Conservation (phyloP, 2,888 invertebrate genomes). For the Parnassius mnemosyne region DNA sequence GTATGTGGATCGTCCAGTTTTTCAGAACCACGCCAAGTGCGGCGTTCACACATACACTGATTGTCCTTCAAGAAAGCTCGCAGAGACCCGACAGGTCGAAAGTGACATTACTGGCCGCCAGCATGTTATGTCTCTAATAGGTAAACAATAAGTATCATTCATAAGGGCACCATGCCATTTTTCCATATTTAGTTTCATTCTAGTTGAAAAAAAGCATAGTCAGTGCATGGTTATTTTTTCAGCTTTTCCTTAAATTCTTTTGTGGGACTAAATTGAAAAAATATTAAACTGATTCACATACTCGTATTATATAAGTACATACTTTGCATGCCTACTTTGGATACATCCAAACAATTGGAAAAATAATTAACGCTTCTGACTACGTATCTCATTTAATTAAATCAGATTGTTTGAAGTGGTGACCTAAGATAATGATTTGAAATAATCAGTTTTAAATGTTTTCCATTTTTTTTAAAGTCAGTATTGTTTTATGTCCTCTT, state of each 20-base stretch:
- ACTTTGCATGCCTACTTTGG: too few relatives aligned
- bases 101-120: constrained; percentile 71
- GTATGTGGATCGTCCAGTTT: constrained; percentile 81
- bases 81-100: constrained; percentile 72
- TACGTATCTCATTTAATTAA: background rate
- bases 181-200: constrained; percentile 51
- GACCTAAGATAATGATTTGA: constrained; percentile 32
- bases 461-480: constrained; percentile 9
- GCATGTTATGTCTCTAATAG: constrained; percentile 75
- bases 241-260: constrained; percentile 27
- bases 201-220: constrained; percentile 40
- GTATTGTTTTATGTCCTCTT: constrained; percentile 17
- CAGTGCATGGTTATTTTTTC: constrained; percentile 65
- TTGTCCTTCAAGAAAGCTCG: constrained; percentile 57
- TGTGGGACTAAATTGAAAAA: background rate
- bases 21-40: constrained; percentile 78
- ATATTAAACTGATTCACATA: too few relatives aligned
- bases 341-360: constrained; percentile 1
- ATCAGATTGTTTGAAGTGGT: background rate
- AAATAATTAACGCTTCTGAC: constrained; percentile 15
- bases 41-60: constrained; percentile 68
- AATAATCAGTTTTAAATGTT: constrained; percentile 26
- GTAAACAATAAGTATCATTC: constrained; percentile 81
- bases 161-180: constrained; percentile 70
- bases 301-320: too few relatives aligned